Base-by-base conservation (phyloP, 2,888 invertebrate genomes). In the Apamea crenata region DNA sequence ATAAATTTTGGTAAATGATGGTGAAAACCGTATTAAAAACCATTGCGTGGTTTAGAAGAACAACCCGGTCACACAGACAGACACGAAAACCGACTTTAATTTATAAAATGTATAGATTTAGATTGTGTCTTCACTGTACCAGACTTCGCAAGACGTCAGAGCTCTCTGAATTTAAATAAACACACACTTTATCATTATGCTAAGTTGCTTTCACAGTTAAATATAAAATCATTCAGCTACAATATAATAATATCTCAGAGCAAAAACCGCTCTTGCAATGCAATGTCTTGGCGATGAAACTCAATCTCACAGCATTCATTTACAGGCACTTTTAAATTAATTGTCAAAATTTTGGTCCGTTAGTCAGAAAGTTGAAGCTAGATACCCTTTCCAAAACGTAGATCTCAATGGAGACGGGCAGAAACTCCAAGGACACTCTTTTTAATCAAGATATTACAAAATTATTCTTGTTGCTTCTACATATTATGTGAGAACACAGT, bases 121-220 rank as follows among this genome's bases (percentile, higher is more conserved):
- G 8, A 66, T 18, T 56, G 21, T 71, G 36, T n/a, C 5, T 67
- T n/a, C 25, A 59, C 71, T 29, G 10, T 14, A 53, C 18, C 12
- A 53, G 40, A 40, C 56, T 29, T 25, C 4, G 3, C 7, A 47
- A 56, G 59, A 59, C 32, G 2, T 21, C 63, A 53, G 44, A 69
- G 10, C 10, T 69, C 16, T n/a, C 63, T 53, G 16, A 40, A 56
- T 71, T 71, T 16, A 66, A 67, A n/a, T 40, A 61, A 73, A 59
- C 40, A 73, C 50, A 53, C 53, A 56, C 44, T 32, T n/a, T 63
- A 69, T 47, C 4, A 29, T 53, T 50, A 67, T 29, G 14, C 14
- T 16, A 67, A 68, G 61, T 61, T 44, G n/a, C 16, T 73, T 78
- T 25, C 25, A 32, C 25, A 25, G 25, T 12, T 69, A 3, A 32